Percentiles rank a stretch among this genome's conserved stretches.
Conservation (phyloP, 2,888 invertebrate genomes). For the Chrysolina americana region DNA sequence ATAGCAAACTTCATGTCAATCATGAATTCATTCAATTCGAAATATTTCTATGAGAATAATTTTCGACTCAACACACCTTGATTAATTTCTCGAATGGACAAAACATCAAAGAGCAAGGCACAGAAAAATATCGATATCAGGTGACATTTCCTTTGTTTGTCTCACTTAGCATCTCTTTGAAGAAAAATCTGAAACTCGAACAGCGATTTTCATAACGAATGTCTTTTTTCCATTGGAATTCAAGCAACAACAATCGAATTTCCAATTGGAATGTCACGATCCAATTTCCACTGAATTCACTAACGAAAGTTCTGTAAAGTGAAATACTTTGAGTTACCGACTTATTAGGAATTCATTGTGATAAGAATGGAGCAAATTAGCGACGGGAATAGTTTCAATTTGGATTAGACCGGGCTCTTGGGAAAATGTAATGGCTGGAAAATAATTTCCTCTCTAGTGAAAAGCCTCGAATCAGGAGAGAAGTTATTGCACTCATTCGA, state of each 20-base stretch:
- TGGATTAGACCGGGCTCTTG: not conserved
- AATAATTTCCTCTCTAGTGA: not conserved
- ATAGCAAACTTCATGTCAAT: no score
- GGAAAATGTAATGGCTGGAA: not conserved
- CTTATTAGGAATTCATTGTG: constrained; percentile 5
- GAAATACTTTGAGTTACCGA: not conserved
- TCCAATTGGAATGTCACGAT: not conserved
- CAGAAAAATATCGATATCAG: no score
- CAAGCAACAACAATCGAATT: not conserved
- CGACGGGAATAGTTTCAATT: constrained; percentile 10
- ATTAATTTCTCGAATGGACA: no score
- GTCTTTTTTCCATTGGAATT: not conserved
- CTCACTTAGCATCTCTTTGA: no score
- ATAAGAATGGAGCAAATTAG: not conserved
- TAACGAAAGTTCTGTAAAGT: not conserved
- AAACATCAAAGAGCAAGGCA: no score
- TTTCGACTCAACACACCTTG: no score
- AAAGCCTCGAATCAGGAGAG: not conserved
- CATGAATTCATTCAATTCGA: no score
- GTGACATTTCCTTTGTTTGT: no score
- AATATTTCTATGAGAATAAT: no score
- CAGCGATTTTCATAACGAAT: not conserved
- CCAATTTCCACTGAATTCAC: not conserved
- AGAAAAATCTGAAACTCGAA: no score
- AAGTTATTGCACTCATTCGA: not conserved